Evolutionary conservation across 2,797 vertebrate species (phyloP).

Genomic region (Propithecus deckenii): DNA sequence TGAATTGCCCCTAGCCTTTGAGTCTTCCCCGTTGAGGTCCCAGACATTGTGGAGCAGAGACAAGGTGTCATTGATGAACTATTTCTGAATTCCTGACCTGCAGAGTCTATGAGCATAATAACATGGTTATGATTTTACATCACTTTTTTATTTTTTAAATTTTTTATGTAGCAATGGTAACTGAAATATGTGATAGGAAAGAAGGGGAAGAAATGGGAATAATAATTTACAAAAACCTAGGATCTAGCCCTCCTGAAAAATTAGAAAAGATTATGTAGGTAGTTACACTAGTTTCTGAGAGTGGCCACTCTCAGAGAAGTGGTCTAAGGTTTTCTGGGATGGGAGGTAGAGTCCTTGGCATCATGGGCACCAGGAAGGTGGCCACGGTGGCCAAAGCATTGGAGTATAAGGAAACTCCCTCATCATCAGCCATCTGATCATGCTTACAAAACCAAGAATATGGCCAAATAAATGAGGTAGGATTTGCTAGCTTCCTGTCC

Average conservation of each 20-base stretch:
- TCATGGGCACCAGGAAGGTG: neutral
- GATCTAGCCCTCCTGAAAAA: neutral
- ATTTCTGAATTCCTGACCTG: neutral
- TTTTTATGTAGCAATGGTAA: neutral
- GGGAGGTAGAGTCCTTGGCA: neutral
- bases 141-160: neutral
- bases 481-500: neutral
- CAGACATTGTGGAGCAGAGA: neutral
- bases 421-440: neutral
- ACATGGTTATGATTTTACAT: neutral
- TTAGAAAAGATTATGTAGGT: neutral
- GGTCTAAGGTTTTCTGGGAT: neutral
- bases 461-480: neutral
- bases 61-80: neutral
- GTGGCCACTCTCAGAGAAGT: neutral
- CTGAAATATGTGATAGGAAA: neutral
- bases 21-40: neutral
- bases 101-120: neutral
- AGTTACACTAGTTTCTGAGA: neutral
- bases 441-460: neutral
- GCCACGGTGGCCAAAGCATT: neutral
- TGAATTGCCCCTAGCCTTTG: neutral
- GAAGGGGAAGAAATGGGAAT: neutral
- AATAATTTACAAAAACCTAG: neutral
- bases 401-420: neutral